Evolutionary conservation across 2,888 invertebrate genomes (phyloP).

Genomic region (Dioctria linearis): DNA sequence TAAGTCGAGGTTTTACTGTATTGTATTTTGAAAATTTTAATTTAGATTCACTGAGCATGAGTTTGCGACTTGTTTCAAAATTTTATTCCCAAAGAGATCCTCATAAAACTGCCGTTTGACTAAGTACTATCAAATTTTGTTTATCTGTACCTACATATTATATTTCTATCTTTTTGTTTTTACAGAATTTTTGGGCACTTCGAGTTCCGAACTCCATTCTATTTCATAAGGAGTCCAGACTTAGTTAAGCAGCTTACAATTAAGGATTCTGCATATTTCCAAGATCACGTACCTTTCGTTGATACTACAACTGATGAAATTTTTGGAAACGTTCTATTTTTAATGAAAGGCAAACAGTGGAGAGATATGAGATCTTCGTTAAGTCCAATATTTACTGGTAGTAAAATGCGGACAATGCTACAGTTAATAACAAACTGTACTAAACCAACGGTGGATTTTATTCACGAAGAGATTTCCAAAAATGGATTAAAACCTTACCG

Average conservation of each 20-base stretch:
- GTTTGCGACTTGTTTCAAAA: too few species aligned
- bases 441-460: not conserved
- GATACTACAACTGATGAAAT: constrained; percentile 71
- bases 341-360: constrained; percentile 71
- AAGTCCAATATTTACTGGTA: constrained; percentile 71
- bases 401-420: constrained; percentile 71
- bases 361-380: constrained; percentile 71
- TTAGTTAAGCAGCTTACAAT: constrained; percentile 73
- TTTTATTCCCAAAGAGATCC: too few species aligned
- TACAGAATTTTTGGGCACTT: constrained; percentile 72
- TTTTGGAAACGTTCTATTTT: constrained; percentile 72
- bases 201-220: constrained; percentile 69
- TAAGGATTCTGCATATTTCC: constrained; percentile 75
- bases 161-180: not conserved
- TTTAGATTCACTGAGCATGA: too few species aligned
- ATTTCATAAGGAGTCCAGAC: constrained; percentile 73
- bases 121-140: too few species aligned
- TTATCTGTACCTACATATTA: too few species aligned
- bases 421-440: constrained; percentile 14
- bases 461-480: constrained; percentile 15
- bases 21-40: too few species aligned
- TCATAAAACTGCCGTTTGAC: too few species aligned
- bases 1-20: too few species aligned
- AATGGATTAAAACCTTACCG: not conserved
- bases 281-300: constrained; percentile 71